Conservation (phyloP, 2,113 vertebrate species). For the Cyphomyrus plagiostoma region DNA sequence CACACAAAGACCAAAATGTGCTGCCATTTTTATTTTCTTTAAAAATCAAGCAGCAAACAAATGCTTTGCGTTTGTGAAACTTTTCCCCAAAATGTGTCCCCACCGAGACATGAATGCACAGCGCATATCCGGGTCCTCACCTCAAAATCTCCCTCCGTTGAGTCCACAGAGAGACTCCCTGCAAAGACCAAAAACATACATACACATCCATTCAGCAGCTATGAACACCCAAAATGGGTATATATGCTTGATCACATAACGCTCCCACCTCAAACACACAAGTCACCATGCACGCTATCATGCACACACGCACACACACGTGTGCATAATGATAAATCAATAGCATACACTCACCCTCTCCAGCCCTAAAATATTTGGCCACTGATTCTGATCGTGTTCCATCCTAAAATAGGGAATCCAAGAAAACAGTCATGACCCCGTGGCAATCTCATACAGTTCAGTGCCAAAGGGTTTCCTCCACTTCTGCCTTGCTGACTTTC, state of each 20-base stretch:
- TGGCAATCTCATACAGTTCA: neutral
- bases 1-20: neutral
- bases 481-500: slow-evolving; percentile 14
- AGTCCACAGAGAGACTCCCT: slow-evolving; percentile 74
- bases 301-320: neutral
- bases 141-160: slow-evolving; percentile 71
- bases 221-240: neutral
- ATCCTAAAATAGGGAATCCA: slow-evolving; percentile 40
- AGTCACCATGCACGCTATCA: neutral
- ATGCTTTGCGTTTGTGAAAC: neutral
- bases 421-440: neutral
- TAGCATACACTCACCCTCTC: slow-evolving; percentile 48
- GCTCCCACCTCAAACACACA: neutral
- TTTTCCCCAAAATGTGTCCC: neutral
- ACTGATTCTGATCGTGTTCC: slow-evolving; percentile 48
- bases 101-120: neutral
- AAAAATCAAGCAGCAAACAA: neutral
- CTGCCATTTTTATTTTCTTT: neutral
- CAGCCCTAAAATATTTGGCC: slow-evolving; percentile 49
- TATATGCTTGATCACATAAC: neutral
- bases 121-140: slow-evolving; percentile 29
- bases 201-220: neutral
- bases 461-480: neutral
- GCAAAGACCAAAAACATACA: slow-evolving; percentile 14
- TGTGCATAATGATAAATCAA: neutral